Base-by-base conservation (phyloP, 1,140 invertebrate species). In the Triops longicaudatus region DNA sequence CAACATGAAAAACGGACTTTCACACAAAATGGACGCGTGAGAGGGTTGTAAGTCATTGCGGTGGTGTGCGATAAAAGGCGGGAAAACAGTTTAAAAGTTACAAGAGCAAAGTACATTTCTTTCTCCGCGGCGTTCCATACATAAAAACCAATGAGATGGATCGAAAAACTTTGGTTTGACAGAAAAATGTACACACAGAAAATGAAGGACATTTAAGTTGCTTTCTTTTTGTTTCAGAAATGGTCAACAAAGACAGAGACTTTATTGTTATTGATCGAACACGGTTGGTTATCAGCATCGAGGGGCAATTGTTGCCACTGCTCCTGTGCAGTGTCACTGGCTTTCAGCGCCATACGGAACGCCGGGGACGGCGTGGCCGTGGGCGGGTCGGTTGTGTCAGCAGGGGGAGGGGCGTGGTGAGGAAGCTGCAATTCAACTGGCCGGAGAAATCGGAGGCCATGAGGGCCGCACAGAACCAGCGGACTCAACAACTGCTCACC, bases 401-500 rank as follows among this genome's bases (percentile, higher is more conserved):
- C 81, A 9, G 72, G 31, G 12, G 76, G 76, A 27, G 44, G 83
- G 75, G 86, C 84, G 80, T 84, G 86, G 80, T 88, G 87, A 14
- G 88, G 88, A 37, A 90, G 83, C 42, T 85, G 81, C 31, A 98
- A 87, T 82, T 96, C 94, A 79, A 98, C 93, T 26, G 95, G 93
- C 80, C 90, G 89, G 37, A 90, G 84, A 85, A 98, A 98, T 83
- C 92, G 89, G 76, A 96, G 88, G 76, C 95, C 95, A 86, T 94
- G 92, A 12, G 96, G 96, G 74, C 96, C 96, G 86, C 95, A 97
- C 91, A 97, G 95, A 80, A 97, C 94, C 79, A 97, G 87, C 72
- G 96, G 96, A 82, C 93, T 95, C 74, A 96, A 87, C 85, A 97
- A 89, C 63, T 92, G 92, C 88, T 97, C 94, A 90, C 94, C 95